These are phyloP conservation scores for Xestia rhomboidea DNA, from an alignment of 2,888 invertebrate genomes.

Conservation along the genomic window DNA sequence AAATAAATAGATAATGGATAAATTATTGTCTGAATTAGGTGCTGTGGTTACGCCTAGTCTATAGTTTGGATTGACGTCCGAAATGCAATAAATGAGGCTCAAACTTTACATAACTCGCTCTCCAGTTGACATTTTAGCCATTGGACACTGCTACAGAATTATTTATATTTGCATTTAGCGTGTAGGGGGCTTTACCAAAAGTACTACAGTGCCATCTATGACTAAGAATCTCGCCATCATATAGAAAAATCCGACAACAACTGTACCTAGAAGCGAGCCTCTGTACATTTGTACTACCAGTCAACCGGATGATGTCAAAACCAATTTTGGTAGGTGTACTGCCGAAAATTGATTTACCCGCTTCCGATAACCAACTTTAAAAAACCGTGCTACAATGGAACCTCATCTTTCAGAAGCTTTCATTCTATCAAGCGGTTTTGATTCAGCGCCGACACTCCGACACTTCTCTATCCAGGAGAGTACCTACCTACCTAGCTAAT, in stretches of 20 bases:
- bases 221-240: not conserved
- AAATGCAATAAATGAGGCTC: not conserved
- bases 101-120: not conserved
- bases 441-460: constrained; percentile 67
- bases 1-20: not conserved
- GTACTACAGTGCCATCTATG: not conserved
- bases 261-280: not conserved
- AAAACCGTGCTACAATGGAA: constrained; percentile 47
- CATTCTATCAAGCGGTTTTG: constrained; percentile 69
- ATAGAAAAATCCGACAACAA: not conserved
- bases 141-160: not conserved
- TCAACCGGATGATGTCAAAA: not conserved
- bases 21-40: not conserved
- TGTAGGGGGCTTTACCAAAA: not conserved
- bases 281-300: not conserved
- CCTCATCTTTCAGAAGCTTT: constrained; percentile 65
- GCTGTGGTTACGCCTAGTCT: not conserved
- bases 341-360: not conserved
- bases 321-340: not conserved
- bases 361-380: not conserved
- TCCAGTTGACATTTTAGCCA: not conserved
- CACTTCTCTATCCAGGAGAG: constrained; percentile 21
- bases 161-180: not conserved
- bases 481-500: not conserved
- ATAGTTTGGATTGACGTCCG: not conserved